Base-by-base conservation (phyloP, 2,888 invertebrate species). In the Homarus gammarus region DNA sequence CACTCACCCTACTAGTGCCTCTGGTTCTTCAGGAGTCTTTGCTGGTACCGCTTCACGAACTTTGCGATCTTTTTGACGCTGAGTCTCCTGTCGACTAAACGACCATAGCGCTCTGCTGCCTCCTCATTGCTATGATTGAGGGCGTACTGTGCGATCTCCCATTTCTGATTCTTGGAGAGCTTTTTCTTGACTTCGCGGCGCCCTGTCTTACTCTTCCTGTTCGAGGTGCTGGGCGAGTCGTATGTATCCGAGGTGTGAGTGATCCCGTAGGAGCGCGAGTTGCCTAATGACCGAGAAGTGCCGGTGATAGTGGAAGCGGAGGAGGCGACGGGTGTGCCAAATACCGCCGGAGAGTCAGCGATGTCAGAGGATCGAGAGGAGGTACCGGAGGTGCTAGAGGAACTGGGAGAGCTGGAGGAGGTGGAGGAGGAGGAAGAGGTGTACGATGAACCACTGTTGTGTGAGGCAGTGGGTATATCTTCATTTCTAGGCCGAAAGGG, bases 81-180 rank as follows among this genome's bases (percentile, higher is more conserved):
- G 40, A 89, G 83, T 27, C 78, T 84, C 27, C 78, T 18, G 8
- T 84, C 88, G 18, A 89, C 72, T 31, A 49, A 31, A 3, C 68
- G 33, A 31, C 49, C 33, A 49, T 44, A 89, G 84, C 49, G 84
- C 1, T 78, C 64, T 10, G 83, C 84, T 40, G 88, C 88, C 56
- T 56, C 36, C 40, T 78, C 51, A 10, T 68, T 36, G 36, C 88
- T 77, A 70, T 89, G 77, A 38, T 78, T 61, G 31, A 89, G 33
- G 51, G 88, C 88, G 70, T 89, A 89, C 78, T 82, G 36, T 3
- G 88, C 88, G 33, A 89, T 89, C 38, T 84, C 88, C 70, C 33
- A 18, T 61, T 89, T 89, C 68, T 84, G 38, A 22, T 64, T 56
- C 78, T 72, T 84, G 31, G 84, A 68, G 15, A 89, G 70, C 56